Base-by-base conservation (phyloP, 1,140 invertebrate species). In the Paraescarpia echinospica region DNA sequence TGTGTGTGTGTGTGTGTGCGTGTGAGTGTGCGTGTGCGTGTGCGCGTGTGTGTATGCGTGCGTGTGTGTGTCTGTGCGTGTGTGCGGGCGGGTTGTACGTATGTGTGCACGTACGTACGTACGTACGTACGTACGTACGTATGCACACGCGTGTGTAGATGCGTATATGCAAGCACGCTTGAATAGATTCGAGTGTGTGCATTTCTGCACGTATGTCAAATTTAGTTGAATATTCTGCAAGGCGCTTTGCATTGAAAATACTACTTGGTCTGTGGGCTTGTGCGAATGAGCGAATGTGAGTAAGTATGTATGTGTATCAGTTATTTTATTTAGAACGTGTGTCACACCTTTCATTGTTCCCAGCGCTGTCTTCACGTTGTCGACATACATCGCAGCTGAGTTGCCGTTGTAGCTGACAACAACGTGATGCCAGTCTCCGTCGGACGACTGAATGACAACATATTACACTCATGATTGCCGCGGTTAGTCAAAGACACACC, bases 41-140 rank as follows among this genome's bases (percentile, higher is more conserved):
- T 77, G 14, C 9, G 34, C 59, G 34, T 92, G 91, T 27, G 89
- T 90, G 89, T 93, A 89, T 90, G 35, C 91, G 89, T 59, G 89
- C 90, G 88, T 89, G 92, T 27, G 14, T 77, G 59, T 4, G 59
- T 31, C 8, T 77, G 59, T 77, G 27, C 22, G 27, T 77, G 22
- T 31, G 27, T 77, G 27, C 18, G 0, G 8, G 48, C 18, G 8
- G 8, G 48, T 51, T n/a, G n/a, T n/a, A n/a, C n/a, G n/a, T n/a
- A n/a, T n/a, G 34, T 92, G 34, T 92, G 91, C 22, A 77, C 77
- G 89, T 93, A 89, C 91, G 35, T 93, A 89, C 91, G 89, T 59
- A 89, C 90, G 88, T 89, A 89, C 4, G 14, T 77, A 18, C 9
- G 59, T 31, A 18, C 22, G 59, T 77, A 27, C 22, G 27, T 77